phyloP scores from a whole-genome alignment of 1,140 invertebrate species.

The Thereuonema tuberculata region DNA sequence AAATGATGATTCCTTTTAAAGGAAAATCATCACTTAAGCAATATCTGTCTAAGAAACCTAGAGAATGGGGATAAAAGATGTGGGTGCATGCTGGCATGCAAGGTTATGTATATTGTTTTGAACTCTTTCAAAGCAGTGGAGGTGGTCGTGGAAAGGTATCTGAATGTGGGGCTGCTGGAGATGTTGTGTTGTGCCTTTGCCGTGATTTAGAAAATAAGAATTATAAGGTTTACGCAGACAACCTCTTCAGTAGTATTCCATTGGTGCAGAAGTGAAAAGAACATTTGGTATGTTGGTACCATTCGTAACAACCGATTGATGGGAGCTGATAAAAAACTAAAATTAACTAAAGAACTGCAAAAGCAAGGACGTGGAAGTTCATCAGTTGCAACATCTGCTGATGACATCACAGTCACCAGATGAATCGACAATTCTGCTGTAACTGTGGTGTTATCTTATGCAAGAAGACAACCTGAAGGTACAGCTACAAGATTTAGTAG shows the following conservation, averaged over 20 bases:
- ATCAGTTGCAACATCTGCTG: neutral
- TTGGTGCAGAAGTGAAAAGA: neutral
- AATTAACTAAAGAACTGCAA: neutral
- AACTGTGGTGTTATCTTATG: neutral
- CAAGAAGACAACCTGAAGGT: neutral
- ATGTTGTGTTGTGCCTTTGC: neutral
- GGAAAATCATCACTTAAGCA: neutral
- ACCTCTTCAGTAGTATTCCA: neutral
- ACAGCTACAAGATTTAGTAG: neutral
- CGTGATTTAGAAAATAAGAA: neutral
- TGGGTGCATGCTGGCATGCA: neutral
- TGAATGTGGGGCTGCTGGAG: neutral
- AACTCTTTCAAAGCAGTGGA: neutral
- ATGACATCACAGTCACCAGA: neutral
- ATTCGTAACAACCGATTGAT: neutral
- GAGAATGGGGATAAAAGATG: neutral
- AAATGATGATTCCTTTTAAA: neutral
- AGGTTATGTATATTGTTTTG: neutral
- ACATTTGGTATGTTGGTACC: too few species aligned
- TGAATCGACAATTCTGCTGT: neutral
- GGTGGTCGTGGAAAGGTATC: neutral
- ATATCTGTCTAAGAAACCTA: neutral
- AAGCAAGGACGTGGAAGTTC: neutral
- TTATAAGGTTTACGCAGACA: neutral
- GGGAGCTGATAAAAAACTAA: neutral